phyloP scores from a whole-genome alignment of 2,797 vertebrate genomes.

The Crocodylus rhombifer region DNA sequence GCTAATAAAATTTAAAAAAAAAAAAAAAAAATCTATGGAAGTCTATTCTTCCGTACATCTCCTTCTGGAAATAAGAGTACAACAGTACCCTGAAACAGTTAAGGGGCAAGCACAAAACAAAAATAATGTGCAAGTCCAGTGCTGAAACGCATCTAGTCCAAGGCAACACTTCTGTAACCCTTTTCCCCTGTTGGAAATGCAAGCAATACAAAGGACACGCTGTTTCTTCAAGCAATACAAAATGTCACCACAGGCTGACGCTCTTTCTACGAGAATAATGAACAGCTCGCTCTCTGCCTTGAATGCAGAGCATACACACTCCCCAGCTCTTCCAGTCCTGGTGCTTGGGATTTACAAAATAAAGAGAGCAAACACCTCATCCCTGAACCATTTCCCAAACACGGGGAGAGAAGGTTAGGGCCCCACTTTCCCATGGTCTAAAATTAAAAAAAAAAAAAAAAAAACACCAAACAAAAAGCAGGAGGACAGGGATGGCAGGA shows the following conservation, averaged over 20 bases:
- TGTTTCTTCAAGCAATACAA: slow-evolving; percentile 77
- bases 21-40: not conserved
- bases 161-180: slow-evolving; percentile 27
- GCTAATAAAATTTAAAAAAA: not conserved
- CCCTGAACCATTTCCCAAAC: not conserved
- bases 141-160: slow-evolving; percentile 41
- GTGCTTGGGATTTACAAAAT: slow-evolving; percentile 48
- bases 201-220: slow-evolving; percentile 36
- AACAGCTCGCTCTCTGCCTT: not conserved
- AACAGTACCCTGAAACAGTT: not conserved
- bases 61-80: not conserved
- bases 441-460: no score
- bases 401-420: not conserved
- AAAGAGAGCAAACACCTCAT: slow-evolving; percentile 36
- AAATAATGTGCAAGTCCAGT: not conserved
- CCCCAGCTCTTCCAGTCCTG: slow-evolving; percentile 65
- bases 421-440: not conserved
- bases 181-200: slow-evolving; percentile 15
- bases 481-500: no score
- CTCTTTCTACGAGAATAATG: slow-evolving; percentile 84
- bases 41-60: not conserved
- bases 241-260: slow-evolving; percentile 85
- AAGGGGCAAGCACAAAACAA: not conserved
- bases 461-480: no score
- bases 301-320: slow-evolving; percentile 58